Evolutionary conservation across 1,140 invertebrate genomes (phyloP).

Genomic region (Tetragonula clypearis): DNA sequence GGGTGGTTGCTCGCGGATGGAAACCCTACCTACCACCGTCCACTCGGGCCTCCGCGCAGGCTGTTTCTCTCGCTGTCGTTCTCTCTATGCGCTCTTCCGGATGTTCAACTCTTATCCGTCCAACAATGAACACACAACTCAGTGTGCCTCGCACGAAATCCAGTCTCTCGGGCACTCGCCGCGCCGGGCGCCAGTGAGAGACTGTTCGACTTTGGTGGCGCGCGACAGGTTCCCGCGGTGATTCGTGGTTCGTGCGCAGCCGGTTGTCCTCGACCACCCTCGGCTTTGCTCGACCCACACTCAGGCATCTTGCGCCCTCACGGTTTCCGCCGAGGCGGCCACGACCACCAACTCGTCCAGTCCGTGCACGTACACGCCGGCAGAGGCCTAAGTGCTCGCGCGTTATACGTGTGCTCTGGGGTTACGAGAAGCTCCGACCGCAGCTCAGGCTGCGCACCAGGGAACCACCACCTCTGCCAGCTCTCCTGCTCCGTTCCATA

Average conservation of each 20-base stretch:
- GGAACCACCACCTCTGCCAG: conserved; percentile 28
- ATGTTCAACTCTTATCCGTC: neutral
- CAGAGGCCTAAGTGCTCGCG: conserved; percentile 38
- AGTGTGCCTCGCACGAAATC: conserved; percentile 3
- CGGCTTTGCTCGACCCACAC: conserved; percentile 49
- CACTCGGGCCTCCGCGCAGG: conserved; percentile 37
- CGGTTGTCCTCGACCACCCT: conserved; percentile 59
- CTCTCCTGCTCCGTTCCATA: neutral
- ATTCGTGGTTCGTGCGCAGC: conserved; percentile 45
- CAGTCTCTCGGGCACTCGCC: conserved; percentile 63
- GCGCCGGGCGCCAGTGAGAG: conserved; percentile 69
- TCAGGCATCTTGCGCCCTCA: conserved; percentile 22
- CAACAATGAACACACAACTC: conserved; percentile 30
- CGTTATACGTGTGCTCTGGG: conserved; percentile 23
- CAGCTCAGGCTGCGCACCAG: conserved; percentile 46
- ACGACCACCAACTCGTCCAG: neutral
- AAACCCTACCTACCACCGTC: conserved; percentile 19
- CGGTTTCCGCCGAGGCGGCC: conserved; percentile 14
- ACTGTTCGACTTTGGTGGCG: conserved; percentile 65
- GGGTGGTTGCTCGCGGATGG: conserved; percentile 20
- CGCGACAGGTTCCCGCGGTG: conserved; percentile 66
- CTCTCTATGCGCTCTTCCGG: neutral
- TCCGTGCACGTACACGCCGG: conserved; percentile 7
- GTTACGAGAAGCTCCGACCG: conserved; percentile 53
- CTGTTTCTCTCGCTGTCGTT: conserved; percentile 20